phyloP scores from a whole-genome alignment of 2,113 vertebrate species.

The Rhinolophus sinicus region DNA sequence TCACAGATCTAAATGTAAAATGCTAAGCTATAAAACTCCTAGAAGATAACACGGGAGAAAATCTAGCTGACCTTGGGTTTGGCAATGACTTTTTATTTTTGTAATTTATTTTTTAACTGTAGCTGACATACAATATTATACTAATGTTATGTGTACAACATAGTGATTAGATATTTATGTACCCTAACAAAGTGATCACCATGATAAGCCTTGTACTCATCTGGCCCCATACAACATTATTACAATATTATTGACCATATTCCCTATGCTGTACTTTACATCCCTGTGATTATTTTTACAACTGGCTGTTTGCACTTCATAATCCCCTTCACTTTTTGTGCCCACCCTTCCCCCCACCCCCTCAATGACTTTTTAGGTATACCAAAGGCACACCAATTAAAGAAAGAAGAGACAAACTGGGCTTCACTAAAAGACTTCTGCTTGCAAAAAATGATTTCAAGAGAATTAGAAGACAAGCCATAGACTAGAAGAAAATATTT shows the following conservation, averaged over 20 bases:
- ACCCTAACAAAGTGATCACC: neutral
- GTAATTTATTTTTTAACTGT: neutral
- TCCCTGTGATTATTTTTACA: neutral
- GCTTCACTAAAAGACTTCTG: neutral
- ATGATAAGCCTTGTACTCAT: neutral
- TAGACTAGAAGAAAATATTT: neutral
- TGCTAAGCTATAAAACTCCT: neutral
- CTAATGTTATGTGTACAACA: neutral
- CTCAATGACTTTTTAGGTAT: neutral
- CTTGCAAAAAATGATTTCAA: neutral
- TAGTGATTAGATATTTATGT: neutral
- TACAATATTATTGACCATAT: neutral
- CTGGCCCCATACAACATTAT: neutral
- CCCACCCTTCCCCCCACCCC: neutral
- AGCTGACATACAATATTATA: neutral
- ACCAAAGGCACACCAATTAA: neutral
- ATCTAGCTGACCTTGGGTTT: neutral
- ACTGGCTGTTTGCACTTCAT: neutral
- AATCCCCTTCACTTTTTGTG: neutral
- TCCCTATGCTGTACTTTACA: neutral
- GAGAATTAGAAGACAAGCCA: neutral
- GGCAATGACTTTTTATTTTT: neutral
- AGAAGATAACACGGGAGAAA: neutral
- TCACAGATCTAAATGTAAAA: neutral
- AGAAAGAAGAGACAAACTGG: neutral